phyloP scores from a whole-genome alignment of 2,113 vertebrate genomes.

The Bostrychus sinensis region DNA sequence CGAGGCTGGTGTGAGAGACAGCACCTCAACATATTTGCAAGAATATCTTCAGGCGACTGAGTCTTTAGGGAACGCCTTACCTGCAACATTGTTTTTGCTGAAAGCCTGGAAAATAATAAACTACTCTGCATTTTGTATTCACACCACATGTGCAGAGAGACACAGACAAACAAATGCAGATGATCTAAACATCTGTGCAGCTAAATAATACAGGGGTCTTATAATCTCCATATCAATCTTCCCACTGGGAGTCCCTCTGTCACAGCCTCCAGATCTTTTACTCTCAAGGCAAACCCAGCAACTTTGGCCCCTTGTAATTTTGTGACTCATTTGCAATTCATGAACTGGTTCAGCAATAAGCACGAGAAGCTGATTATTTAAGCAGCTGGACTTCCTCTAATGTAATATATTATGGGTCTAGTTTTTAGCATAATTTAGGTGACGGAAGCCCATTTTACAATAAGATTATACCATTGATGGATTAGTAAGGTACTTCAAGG shows the following conservation, averaged over 20 bases:
- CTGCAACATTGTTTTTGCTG: conserved; percentile 11
- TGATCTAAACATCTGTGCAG: conserved; percentile 38
- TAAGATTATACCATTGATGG: neutral
- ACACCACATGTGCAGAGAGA: conserved; percentile 4
- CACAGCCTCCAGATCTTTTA: neutral
- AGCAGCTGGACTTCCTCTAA: neutral
- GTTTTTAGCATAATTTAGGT: neutral
- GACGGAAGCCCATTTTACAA: neutral
- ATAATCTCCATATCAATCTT: neutral
- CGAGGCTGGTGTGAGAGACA: neutral
- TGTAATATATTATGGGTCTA: neutral
- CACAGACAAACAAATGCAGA: conserved; percentile 1
- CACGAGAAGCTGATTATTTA: too few species aligned
- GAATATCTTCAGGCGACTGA: conserved; percentile 26
- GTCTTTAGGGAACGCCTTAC: conserved; percentile 24
- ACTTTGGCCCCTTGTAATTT: neutral
- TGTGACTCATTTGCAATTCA: conserved; percentile 36
- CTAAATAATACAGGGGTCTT: neutral
- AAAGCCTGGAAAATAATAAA: conserved; percentile 1
- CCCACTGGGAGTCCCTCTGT: neutral
- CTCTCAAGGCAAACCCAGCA: neutral
- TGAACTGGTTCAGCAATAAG: too few species aligned
- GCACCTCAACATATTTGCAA: neutral
- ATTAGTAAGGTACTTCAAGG: too few species aligned
- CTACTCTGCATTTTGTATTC: neutral